Evolutionary conservation across 2,888 invertebrate species (phyloP).

Genomic region (Apotomis betuletana): DNA sequence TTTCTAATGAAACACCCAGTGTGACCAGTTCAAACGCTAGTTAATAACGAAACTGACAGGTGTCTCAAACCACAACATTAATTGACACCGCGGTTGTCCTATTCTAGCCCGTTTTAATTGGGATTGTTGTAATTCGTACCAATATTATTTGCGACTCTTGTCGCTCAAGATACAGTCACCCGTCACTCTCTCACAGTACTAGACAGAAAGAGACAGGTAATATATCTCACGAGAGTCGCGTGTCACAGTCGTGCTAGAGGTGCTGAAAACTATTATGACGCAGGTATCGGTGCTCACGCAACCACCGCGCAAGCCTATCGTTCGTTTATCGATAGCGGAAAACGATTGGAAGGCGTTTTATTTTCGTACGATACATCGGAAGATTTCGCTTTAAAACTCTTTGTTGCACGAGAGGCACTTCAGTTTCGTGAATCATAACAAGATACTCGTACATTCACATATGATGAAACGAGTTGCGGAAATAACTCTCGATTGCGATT

Average conservation of each 20-base stretch:
- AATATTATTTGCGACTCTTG: too few species aligned
- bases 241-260: too few species aligned
- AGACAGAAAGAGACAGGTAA: too few species aligned
- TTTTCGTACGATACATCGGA: constrained; percentile 27
- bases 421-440: background rate
- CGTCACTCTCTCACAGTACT: too few species aligned
- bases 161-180: too few species aligned
- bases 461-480: background rate
- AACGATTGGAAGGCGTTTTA: constrained; percentile 14
- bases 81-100: background rate
- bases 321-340: constrained; percentile 28
- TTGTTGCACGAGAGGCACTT: constrained; percentile 9
- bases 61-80: too few species aligned
- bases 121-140: background rate
- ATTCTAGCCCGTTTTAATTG: background rate
- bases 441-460: background rate
- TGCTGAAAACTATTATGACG: background rate
- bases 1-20: too few species aligned
- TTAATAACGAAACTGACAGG: too few species aligned
- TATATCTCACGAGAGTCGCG: too few species aligned
- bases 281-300: background rate
- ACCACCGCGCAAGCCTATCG: background rate
- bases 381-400: constrained; percentile 25
- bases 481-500: background rate
- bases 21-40: too few species aligned